Evolutionary conservation across 2,113 vertebrate species (phyloP), one percentile per base, ranked within the genome.

Genomic region (Rattus rattus): DNA sequence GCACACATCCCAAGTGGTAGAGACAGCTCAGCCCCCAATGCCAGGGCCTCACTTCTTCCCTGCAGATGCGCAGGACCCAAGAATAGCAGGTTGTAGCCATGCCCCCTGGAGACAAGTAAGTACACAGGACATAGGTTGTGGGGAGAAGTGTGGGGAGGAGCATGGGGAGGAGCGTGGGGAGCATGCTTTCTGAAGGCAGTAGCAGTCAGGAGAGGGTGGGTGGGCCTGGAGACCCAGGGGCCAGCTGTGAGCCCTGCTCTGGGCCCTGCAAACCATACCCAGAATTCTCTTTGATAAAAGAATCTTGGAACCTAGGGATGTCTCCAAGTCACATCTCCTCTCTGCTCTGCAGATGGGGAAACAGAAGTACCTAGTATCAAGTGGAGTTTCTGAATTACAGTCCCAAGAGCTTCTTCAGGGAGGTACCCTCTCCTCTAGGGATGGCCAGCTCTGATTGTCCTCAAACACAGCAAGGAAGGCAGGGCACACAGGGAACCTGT

Each of bases 191-290:
- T 88, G 26, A 47, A 72, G 75, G 26, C 28, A 33, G 8, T 8
- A 13, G 28, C 2, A 2, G 5, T 5, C 0, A 4, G 22, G 54
- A 26, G 5, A 22, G 12, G 28, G 20, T 0, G 61, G 63, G 10
- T 10, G 10, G 0, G 7, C 39, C 8, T 8, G 1, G 10, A 33
- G 14, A 54, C 43, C 70, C 47, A 1, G 14, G 6, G 0, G 49
- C 10, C 39, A 11, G 4, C 75, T 33, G 16, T 0, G 28, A 81
- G 88, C 28, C 52, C 63, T 11, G 65, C 39, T 7, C 30, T 56
- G 3, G 17, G 54, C 63, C n/a, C 5, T 2, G 0, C 1, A 39
- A 47, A 1, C 73, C 16, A 63, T 26, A 49, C 10, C 63, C 47
- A 19, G 69, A 16, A 39, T 39, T 94, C 69, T 81, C 91, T 80